Evolutionary conservation across 2,888 invertebrate species (phyloP), one percentile per base, ranked within the genome.

Genomic region (Drosophila rellima): DNA sequence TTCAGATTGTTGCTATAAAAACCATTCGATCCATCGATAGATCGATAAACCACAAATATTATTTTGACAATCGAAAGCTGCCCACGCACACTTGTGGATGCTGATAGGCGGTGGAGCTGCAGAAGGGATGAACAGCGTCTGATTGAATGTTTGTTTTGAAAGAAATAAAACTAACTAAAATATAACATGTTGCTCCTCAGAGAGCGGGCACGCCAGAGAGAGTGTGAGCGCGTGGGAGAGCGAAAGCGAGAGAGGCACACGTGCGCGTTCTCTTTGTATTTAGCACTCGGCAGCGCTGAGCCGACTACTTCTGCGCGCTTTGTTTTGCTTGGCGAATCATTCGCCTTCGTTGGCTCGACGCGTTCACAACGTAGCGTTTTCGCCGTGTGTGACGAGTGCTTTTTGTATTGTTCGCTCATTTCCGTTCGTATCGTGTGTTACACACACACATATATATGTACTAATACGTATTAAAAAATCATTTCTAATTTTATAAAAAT

Each of bases 401-500:
- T 45, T 48, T 45, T 47, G 45, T 50, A 35, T 39, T 54, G 39
- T 56, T 56, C 45, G 56, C 45, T 45, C 45, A 78, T 65, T 82
- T 86, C 86, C 78, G 81, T 73, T 85, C 69, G 72, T 64, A 56
- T 45, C 62, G 59, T 48, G 37, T 57, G 18, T 31, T 47, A 52
- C 48, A 35, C 26, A 51, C 15, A 47, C 15, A 48, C 52, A 40
- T 29, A 66, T 31, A 50, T 2, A 33, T 48, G 33, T 23, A 56
- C 20, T 8, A 20, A 39, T 35, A 26, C 40, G 13, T 18, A 59
- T 56, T n/a, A 62, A 45, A 61, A 82, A 85, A 80, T 84, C 88
- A 86, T 86, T 88, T 86, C 80, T 86, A 86, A 88, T 78, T 80
- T 83, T 86, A 83, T 80, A 82, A 62, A 75, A 68, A 55, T 54